Base-by-base conservation (phyloP, 2,113 vertebrate species). In the Engystomops pustulosus region DNA sequence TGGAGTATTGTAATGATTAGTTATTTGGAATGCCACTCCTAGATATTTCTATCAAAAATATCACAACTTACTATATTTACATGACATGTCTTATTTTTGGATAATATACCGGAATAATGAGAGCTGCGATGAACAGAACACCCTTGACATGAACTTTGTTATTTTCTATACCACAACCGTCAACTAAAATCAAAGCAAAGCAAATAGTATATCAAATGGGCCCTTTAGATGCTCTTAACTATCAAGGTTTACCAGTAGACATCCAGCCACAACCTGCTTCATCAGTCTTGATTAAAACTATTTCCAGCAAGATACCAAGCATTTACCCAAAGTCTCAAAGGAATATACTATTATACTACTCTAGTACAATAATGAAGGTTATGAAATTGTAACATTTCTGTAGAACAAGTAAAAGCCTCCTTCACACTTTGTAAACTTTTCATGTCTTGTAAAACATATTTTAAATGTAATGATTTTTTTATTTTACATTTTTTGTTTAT, bases 41-140 rank as follows among this genome's bases (percentile, higher is more conserved):
- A 34, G 20, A 36, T 34, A 36, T 67, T 67, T 65, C 60, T 67
- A 67, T 67, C 23, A 67, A 67, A 67, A 67, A 67, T 67, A 65
- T 6, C 17, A 36, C 36, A 2, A 67, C 15, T 65, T 65, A 65
- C 32, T 6, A 65, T 34, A 67, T 67, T 34, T 67, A 67, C 62
- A 67, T 18, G 14, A 65, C 17, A 17, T 65, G 11, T 36, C 1
- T 67, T 36, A 9, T 23, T 67, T 36, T 9, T 67, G 17, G 62
- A 67, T 34, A 32, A 67, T 36, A 67, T 34, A 18, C 20, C 20
- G 9, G 17, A 67, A 34, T 67, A 1, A 34, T 20, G 6, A 8
- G 32, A 34, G 62, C 12, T 36, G 12, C 20, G 34, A 36, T 67
- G 17, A 67, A 20, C 34, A 14, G 14, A 32, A 65, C 8, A 65